A percentile compares a stretch with the other conserved stretches of the same genome.
Evolutionary conservation across 1,140 invertebrate species (phyloP).

Genomic region (Potamilus streckersoni): DNA sequence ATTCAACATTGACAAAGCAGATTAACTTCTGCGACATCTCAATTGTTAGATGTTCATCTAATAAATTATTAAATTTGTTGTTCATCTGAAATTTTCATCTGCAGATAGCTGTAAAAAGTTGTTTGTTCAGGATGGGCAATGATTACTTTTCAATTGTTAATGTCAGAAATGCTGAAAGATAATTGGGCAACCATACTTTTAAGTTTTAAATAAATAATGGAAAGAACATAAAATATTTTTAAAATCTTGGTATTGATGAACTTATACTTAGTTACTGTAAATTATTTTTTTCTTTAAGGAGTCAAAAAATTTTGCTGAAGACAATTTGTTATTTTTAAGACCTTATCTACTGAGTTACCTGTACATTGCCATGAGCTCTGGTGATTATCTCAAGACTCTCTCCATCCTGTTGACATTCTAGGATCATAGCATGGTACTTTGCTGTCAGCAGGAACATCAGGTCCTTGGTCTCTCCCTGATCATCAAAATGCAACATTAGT

Average conservation of each 20-base stretch:
- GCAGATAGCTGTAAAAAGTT: too few species aligned
- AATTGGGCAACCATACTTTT: neutral
- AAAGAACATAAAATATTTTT: neutral
- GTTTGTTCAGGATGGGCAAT: too few species aligned
- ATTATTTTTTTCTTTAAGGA: too few species aligned
- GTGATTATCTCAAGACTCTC: conserved; percentile 92
- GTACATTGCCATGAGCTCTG: conserved; percentile 95
- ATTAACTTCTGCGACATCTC: too few species aligned
- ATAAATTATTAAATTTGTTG: too few species aligned
- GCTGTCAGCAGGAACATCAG: conserved; percentile 91
- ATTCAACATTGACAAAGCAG: too few species aligned
- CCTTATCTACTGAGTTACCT: conserved; percentile 47
- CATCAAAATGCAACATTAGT: neutral
- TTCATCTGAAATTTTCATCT: too few species aligned
- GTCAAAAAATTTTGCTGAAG: neutral
- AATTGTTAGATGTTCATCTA: too few species aligned
- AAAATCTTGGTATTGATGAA: too few species aligned
- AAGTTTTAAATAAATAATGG: neutral
- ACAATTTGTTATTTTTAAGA: neutral
- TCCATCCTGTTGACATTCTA: conserved; percentile 83
- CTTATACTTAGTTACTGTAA: too few species aligned
- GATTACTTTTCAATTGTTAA: too few species aligned
- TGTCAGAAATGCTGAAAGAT: too few species aligned
- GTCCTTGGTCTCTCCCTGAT: conserved; percentile 92
- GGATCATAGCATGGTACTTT: conserved; percentile 96